These are phyloP conservation scores for Hydropsyche betteni DNA, from an alignment of 2,888 invertebrate genomes.

Conservation along the genomic window DNA sequence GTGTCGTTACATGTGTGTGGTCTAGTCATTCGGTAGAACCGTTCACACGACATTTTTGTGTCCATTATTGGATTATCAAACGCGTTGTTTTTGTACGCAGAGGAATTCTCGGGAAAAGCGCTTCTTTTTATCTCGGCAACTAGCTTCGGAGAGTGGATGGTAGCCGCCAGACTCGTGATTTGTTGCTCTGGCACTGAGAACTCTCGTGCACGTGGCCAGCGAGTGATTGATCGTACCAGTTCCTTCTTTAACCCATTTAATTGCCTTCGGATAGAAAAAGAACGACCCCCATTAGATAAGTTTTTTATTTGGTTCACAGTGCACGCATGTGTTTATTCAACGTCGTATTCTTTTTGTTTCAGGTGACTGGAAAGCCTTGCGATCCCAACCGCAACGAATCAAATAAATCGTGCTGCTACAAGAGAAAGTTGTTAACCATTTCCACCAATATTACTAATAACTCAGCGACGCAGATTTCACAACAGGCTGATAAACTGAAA, in stretches of 20 bases:
- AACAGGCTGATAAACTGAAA: constrained; percentile 44
- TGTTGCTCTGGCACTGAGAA: constrained; percentile 1
- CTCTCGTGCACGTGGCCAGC: constrained; percentile 14
- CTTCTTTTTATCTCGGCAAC: not conserved
- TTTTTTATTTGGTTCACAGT: not conserved
- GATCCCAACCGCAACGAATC: constrained; percentile 34
- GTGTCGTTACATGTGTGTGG: not conserved
- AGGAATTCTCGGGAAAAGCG: not conserved
- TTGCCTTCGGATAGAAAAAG: constrained; percentile 8
- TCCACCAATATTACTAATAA: constrained; percentile 19
- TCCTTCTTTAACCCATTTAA: constrained; percentile 18
- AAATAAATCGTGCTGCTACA: constrained; percentile 34
- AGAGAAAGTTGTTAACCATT: constrained; percentile 31
- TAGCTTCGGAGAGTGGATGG: constrained; percentile 2
- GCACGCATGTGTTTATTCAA: not conserved
- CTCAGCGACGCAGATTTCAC: constrained; percentile 18
- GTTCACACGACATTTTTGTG: constrained; percentile 15
- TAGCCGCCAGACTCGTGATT: constrained; percentile 19
- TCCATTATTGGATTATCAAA: constrained; percentile 26
- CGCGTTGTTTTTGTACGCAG: not conserved
- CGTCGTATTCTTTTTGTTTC: constrained; percentile 34
- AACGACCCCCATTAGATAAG: constrained; percentile 23
- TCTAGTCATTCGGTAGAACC: not conserved
- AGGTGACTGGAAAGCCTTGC: constrained; percentile 49
- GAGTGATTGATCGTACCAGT: constrained; percentile 15